Base-by-base conservation (phyloP, 2,113 vertebrate species). In the Oryzias woworae region DNA sequence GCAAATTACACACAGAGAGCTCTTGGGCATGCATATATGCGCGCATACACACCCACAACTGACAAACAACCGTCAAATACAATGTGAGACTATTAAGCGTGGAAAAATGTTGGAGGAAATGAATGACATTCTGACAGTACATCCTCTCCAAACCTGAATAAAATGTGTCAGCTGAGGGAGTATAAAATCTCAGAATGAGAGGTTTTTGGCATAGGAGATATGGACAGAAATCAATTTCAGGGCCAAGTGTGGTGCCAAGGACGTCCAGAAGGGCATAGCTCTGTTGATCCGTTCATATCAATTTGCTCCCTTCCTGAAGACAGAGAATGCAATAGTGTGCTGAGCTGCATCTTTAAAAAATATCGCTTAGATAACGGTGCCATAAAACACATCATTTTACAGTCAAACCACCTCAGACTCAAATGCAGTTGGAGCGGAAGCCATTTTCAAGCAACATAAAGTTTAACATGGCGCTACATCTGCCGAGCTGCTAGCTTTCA, bases 391-490 rank as follows among this genome's bases (percentile, higher is more conserved):
- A 93, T 92, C 66, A 94, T 95, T 96, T 96, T 96, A 95, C 94
- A 94, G 94, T 94, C 92, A 93, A 94, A 93, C 92, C 89, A 93
- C 88, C 94, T 94, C 92, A 86, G 94, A 91, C 92, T 94, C 83
- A 73, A 93, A 96, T 91, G 93, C 94, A 94, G 93, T 93, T 92
- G 92, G 92, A 95, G 95, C 92, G 90, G 93, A 95, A 95, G 91
- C 92, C 94, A 93, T 94, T 96, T 97, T 95, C 94, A 95, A 95
- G 93, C 94, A 91, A 95, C 95, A 97, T 96, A 96, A 97, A 96
- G 93, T 96, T 97, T 97, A 97, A 98, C 96, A 95, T 95, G 94
- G 93, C 93, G 95, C 95, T 96, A 95, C 95, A 95, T 95, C 94
- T 96, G 95, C 95, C 93, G 92, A 94, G 92, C 93, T 90, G 89